A percentile compares a stretch with the other conserved stretches of the same genome.
Evolutionary conservation across 2,888 invertebrate genomes (phyloP).

Genomic region (Gerris lacustris): DNA sequence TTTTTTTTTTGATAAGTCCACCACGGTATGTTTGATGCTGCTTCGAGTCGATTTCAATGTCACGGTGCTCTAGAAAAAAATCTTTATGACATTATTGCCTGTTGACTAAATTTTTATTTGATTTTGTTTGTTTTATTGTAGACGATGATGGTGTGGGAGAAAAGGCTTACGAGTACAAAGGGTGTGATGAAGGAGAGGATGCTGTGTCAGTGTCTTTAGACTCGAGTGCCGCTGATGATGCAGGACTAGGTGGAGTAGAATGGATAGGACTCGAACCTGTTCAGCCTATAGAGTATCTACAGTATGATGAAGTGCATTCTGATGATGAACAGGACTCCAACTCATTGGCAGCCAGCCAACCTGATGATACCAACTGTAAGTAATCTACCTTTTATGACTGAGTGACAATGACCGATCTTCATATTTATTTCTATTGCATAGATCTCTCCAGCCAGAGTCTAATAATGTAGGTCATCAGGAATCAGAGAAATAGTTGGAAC

Average conservation of each 20-base stretch:
- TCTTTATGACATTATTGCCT: no score
- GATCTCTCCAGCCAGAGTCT: no score
- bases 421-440: no score
- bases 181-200: conserved; percentile 23
- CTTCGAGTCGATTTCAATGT: no score
- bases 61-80: no score
- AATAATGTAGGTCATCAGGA: no score
- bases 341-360: conserved; percentile 49
- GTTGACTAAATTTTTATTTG: no score
- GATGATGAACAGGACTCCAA: conserved; percentile 28
- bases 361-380: conserved; percentile 69
- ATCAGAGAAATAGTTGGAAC: no score
- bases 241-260: background rate
- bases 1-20: no score
- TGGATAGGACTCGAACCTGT: conserved; percentile 7
- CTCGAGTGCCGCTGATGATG: background rate
- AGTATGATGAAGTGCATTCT: conserved; percentile 19
- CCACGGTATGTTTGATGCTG: no score
- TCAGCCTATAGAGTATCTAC: conserved; percentile 11
- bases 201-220: conserved; percentile 23
- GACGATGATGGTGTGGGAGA: conserved; percentile 12
- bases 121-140: background rate
- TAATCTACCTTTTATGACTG: conserved; percentile 17
- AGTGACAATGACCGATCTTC: no score
- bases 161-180: conserved; percentile 23